Conservation (phyloP, 2,888 invertebrate species). For the Magallana nippona region DNA sequence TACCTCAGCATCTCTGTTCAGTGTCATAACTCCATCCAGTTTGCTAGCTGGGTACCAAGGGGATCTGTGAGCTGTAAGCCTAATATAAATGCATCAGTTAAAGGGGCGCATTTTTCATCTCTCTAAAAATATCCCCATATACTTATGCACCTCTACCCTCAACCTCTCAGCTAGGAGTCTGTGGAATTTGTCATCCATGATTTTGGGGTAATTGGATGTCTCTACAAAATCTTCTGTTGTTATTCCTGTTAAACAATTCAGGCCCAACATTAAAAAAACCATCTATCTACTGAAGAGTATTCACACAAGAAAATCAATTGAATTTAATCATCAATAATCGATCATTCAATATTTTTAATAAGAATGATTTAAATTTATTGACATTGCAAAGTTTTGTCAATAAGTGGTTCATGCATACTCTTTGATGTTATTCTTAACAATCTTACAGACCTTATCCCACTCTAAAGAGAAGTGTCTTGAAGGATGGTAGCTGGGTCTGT, state of each 20-base stretch:
- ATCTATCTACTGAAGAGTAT: too few relatives aligned
- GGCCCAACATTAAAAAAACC: too few relatives aligned
- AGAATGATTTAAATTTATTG: too few relatives aligned
- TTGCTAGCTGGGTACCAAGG: conserved; percentile 98
- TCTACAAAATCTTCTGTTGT: conserved; percentile 97
- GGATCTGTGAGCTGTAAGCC: conserved; percentile 96
- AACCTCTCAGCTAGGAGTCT: conserved; percentile 87
- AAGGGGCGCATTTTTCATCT: conserved; percentile 90
- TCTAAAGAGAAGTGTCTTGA: conserved; percentile 84
- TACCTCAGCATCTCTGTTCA: conserved; percentile 68
- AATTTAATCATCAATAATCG: neutral
- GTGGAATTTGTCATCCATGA: conserved; percentile 92
- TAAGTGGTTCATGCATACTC: too few relatives aligned
- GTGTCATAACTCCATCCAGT: conserved; percentile 91
- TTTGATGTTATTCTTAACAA: too few relatives aligned
- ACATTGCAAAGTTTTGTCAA: too few relatives aligned
- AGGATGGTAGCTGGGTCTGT: conserved; percentile 90
- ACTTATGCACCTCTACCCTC: conserved; percentile 85
- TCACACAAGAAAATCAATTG: too few relatives aligned
- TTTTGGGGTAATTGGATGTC: conserved; percentile 84
- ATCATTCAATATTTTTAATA: too few relatives aligned
- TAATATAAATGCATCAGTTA: conserved; percentile 84
- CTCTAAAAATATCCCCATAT: conserved; percentile 97
- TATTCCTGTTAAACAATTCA: conserved; percentile 83
- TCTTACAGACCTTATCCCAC: conserved; percentile 77